Conservation (phyloP, 2,113 vertebrate genomes). For the Danio rerio region GRCz12tu NC_133176.1:59026501-59027000, state of each 20-base stretch:
- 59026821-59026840: slow-evolving; percentile 41
- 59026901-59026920: slow-evolving; percentile 31
- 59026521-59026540: background rate
- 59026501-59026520: slow-evolving; percentile 29
- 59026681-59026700: background rate
- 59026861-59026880: background rate
- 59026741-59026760: slow-evolving; percentile 35
- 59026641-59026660: no score
- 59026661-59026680: no score
- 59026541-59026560: background rate
- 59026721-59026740: background rate
- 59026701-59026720: background rate
- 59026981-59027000: no score
- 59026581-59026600: slow-evolving; percentile 19
- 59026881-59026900: slow-evolving; percentile 39
- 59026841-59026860: slow-evolving; percentile 45
- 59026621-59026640: no score
- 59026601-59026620: background rate
- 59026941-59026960: background rate
- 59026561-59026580: background rate
- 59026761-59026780: slow-evolving; percentile 11
- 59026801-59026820: background rate
- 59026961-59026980: background rate
- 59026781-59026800: slow-evolving; percentile 20
- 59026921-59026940: slow-evolving; percentile 10